phyloP scores from a whole-genome alignment of 1,140 invertebrate genomes.

The Drosophila sp. region DNA sequence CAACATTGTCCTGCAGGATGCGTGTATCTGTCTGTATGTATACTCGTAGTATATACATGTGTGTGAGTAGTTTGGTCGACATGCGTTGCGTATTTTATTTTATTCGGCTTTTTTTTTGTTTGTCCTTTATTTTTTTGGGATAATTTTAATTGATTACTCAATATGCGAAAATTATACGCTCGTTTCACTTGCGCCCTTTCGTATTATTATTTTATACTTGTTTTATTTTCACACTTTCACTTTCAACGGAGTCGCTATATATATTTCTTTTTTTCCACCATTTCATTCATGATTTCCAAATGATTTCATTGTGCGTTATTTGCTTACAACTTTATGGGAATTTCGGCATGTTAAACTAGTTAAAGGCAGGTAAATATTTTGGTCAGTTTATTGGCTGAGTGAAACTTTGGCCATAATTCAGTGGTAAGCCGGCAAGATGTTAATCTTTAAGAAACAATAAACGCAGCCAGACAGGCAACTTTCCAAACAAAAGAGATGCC shows the following conservation, averaged over 20 bases:
- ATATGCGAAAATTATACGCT: constrained; percentile 71
- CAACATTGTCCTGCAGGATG: constrained; percentile 61
- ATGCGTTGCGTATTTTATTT: constrained; percentile 57
- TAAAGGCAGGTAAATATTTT: constrained; percentile 19
- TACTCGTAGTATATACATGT: constrained; percentile 36
- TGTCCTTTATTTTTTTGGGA: constrained; percentile 68
- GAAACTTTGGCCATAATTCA: constrained; percentile 61
- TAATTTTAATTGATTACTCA: constrained; percentile 83
- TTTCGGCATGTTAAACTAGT: constrained; percentile 8
- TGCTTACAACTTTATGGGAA: constrained; percentile 13
- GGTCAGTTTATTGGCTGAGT: constrained; percentile 56
- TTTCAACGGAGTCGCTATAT: constrained; percentile 41
- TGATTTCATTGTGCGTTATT: constrained; percentile 40
- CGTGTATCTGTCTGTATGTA: not conserved
- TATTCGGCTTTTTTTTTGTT: constrained; percentile 41
- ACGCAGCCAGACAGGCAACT: constrained; percentile 39
- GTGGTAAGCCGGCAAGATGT: constrained; percentile 43
- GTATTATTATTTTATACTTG: constrained; percentile 34
- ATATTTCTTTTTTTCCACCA: constrained; percentile 46
- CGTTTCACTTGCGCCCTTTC: constrained; percentile 19
- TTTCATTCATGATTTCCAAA: constrained; percentile 75
- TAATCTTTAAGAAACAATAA: constrained; percentile 76
- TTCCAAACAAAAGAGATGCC: constrained; percentile 51
- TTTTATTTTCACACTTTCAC: constrained; percentile 58
- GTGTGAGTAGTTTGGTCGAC: constrained; percentile 19